Evolutionary conservation across 2,113 vertebrate species (phyloP).

Genomic region (Anguilla japonica): DNA sequence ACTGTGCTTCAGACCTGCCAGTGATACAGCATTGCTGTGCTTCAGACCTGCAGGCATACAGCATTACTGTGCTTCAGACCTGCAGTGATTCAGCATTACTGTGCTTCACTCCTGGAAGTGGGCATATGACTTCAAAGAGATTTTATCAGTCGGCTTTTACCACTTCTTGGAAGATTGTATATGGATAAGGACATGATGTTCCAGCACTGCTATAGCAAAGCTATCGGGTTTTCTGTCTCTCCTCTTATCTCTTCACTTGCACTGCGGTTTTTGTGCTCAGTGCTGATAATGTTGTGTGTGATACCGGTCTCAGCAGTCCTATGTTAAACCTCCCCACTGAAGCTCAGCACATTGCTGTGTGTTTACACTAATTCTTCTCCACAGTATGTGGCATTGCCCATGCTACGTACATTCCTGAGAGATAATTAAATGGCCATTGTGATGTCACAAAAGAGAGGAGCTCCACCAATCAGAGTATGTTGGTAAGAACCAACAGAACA

Average conservation of each 20-base stretch:
- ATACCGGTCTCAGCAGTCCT: background rate
- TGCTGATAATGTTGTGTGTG: background rate
- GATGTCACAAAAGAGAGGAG: too few species aligned
- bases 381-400: background rate
- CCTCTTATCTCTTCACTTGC: background rate
- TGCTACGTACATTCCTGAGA: too few species aligned
- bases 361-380: background rate
- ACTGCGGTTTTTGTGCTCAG: background rate
- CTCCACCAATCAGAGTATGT: too few species aligned
- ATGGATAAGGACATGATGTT: conserved; percentile 58
- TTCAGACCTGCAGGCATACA: too few species aligned
- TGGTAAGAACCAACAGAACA: too few species aligned
- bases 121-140: background rate
- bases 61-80: background rate
- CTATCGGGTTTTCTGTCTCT: background rate
- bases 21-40: too few species aligned
- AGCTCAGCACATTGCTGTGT: background rate
- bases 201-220: conserved; percentile 37
- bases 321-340: background rate
- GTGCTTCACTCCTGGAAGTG: background rate
- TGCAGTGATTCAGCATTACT: too few species aligned
- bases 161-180: conserved; percentile 58
- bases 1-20: too few species aligned
- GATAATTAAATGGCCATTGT: too few species aligned
- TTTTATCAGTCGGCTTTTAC: conserved; percentile 60